Percentiles rank a stretch among this genome's conserved stretches.
phyloP scores from a whole-genome alignment of 2,797 vertebrate genomes.

The Anguilla marmorata region DNA sequence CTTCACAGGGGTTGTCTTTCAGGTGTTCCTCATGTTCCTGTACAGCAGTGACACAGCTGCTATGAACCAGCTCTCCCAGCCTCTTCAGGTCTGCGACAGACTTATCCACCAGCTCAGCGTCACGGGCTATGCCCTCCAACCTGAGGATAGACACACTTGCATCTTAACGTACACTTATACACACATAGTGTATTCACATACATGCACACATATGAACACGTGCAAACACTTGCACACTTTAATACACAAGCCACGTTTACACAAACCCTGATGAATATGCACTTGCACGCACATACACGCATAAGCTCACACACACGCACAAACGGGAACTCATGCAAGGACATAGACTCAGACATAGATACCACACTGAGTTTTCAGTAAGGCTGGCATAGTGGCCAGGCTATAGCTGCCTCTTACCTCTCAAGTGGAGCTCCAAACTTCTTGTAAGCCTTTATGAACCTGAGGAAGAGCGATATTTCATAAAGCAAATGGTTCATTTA shows the following conservation, averaged over 20 bases:
- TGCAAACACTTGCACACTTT: background rate
- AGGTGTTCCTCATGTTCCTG: slow-evolving; percentile 96
- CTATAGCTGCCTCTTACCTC: slow-evolving; percentile 70
- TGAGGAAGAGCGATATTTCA: slow-evolving; percentile 52
- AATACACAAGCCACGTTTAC: background rate
- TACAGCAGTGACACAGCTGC: slow-evolving; percentile 88
- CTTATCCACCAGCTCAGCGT: slow-evolving; percentile 97
- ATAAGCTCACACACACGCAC: no score
- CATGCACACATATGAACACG: no score
- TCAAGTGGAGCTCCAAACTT: slow-evolving; percentile 96
- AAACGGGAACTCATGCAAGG: background rate
- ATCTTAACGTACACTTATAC: background rate
- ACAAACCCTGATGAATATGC: no score
- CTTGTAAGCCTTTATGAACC: slow-evolving; percentile 99
- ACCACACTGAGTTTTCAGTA: background rate
- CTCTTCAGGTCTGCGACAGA: slow-evolving; percentile 94
- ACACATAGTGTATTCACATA: background rate
- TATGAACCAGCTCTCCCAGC: slow-evolving; percentile 91
- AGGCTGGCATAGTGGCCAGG: background rate
- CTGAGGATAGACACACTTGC: slow-evolving; percentile 59
- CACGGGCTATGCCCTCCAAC: slow-evolving; percentile 91
- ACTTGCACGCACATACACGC: background rate
- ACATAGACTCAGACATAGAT: no score
- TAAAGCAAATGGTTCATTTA: background rate
- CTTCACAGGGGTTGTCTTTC: slow-evolving; percentile 91